These are phyloP conservation scores for Argyra leucocephala DNA, from an alignment of 2,888 invertebrate genomes.

Conservation along the genomic window DNA sequence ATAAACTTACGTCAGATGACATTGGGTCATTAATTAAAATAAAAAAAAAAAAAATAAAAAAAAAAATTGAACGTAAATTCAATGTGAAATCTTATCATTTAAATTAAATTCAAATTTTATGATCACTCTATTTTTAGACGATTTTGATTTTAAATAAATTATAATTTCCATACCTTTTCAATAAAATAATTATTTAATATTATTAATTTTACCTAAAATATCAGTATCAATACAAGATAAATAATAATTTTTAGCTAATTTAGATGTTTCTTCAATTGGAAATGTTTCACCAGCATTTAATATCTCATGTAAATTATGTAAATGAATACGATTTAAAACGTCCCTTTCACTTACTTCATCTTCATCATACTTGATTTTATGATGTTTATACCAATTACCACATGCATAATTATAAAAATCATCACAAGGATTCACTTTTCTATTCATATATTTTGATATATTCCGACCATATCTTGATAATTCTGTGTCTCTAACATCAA, in stretches of 20 bases:
- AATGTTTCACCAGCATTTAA: background rate
- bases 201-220: background rate
- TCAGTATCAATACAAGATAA: constrained; percentile 11
- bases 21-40: no score
- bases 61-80: no score
- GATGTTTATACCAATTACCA: constrained; percentile 11
- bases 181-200: no score
- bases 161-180: no score
- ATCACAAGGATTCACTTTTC: constrained; percentile 3
- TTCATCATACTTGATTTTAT: background rate
- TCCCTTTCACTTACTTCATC: background rate
- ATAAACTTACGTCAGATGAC: no score
- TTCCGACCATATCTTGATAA: background rate
- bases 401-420: constrained; percentile 14
- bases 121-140: no score
- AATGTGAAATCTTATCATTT: no score
- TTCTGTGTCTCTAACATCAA: background rate
- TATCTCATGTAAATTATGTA: background rate
- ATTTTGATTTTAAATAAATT: no score
- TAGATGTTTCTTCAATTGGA: background rate
- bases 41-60: no score
- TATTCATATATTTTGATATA: constrained; percentile 10
- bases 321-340: background rate
- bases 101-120: no score
- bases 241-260: constrained; percentile 11